phyloP scores from a whole-genome alignment of 2,113 vertebrate species.

The Corythornis madagascariensis region DNA sequence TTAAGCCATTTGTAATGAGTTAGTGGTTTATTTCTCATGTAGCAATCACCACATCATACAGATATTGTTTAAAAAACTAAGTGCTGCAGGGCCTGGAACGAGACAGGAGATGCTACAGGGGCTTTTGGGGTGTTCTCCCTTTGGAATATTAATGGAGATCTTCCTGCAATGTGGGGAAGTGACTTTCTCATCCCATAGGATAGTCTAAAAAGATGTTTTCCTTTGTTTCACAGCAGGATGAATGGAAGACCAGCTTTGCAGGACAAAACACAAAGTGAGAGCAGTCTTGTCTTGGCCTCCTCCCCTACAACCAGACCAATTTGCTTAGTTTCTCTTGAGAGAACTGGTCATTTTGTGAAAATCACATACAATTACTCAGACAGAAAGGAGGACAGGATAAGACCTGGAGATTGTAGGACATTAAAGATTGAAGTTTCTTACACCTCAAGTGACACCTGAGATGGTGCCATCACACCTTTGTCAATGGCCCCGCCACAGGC shows the following conservation, averaged over 20 bases:
- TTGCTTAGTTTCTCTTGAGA: neutral
- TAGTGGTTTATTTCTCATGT: neutral
- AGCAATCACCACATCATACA: neutral
- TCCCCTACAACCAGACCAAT: neutral
- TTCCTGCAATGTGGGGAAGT: neutral
- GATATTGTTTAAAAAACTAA: neutral
- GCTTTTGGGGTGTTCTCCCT: neutral
- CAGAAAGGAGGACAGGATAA: neutral
- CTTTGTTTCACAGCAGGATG: neutral
- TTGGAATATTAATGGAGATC: neutral
- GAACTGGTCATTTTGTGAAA: neutral
- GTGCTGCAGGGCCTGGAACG: neutral
- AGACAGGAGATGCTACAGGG: neutral
- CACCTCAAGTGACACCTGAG: neutral
- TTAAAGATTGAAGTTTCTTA: constrained; percentile 1
- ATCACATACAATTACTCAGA: neutral
- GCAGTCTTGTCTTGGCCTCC: neutral
- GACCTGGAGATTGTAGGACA: neutral
- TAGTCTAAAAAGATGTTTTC: neutral
- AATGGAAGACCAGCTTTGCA: neutral
- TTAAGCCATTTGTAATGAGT: neutral
- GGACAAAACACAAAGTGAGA: neutral
- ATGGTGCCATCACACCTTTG: neutral
- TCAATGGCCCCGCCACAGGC: neutral
- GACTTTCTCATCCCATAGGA: neutral